Evolutionary conservation across 2,888 invertebrate species (phyloP).

Genomic region (Drosophila mimetica): DNA sequence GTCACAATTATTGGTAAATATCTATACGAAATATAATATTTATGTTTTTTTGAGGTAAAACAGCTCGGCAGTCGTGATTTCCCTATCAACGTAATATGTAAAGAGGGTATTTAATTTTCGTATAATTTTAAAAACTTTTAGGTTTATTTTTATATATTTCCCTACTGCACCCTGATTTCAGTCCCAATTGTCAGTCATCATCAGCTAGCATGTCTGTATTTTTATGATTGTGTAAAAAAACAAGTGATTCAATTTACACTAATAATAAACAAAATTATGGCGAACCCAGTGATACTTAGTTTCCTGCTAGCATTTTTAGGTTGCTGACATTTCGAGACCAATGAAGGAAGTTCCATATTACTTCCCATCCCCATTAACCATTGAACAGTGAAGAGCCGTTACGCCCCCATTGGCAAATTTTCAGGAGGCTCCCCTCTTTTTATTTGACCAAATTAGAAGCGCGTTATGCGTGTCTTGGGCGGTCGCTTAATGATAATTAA

Average conservation of each 20-base stretch:
- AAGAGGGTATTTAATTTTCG: slow-evolving; percentile 2
- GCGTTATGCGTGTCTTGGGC: slow-evolving; percentile 60
- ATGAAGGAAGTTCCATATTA: slow-evolving; percentile 28
- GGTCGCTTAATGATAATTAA: slow-evolving; percentile 59
- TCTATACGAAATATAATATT: not conserved
- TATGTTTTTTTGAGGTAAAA: not conserved
- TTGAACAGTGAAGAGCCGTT: slow-evolving; percentile 51
- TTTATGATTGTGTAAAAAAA: slow-evolving; percentile 53
- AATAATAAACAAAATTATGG: slow-evolving; percentile 45
- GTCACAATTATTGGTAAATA: not conserved
- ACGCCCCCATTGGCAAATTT: slow-evolving; percentile 61
- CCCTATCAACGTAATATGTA: not conserved
- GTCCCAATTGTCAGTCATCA: slow-evolving; percentile 54
- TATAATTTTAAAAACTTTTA: not conserved
- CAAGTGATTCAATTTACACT: slow-evolving; percentile 75
- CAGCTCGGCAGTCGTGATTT: not conserved
- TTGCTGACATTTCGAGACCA: not conserved
- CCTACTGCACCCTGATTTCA: slow-evolving; percentile 9
- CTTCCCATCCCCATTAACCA: not conserved
- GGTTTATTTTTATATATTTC: not conserved
- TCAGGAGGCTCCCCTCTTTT: slow-evolving; percentile 35
- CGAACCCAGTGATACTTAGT: slow-evolving; percentile 1
- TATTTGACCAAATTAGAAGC: slow-evolving; percentile 45
- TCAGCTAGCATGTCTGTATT: slow-evolving; percentile 47
- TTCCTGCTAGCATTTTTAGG: not conserved